Evolutionary conservation across 2,888 invertebrate species (phyloP), one percentile per base, ranked within the genome.

Genomic region (Drosophila setosimentum): DNA sequence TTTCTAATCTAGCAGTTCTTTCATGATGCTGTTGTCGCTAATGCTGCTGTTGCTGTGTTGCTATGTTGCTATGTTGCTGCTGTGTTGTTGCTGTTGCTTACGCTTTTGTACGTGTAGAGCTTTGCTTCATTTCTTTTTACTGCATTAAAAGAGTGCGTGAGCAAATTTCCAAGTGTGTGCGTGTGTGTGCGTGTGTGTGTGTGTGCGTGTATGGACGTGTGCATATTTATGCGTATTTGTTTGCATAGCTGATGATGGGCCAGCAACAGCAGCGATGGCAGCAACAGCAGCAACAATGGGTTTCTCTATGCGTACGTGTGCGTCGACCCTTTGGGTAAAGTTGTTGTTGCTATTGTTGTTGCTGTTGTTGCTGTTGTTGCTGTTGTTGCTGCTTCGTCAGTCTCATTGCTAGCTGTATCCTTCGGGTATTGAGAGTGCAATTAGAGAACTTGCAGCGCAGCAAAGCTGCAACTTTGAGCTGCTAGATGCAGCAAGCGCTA

Each of bases 221-320:
- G 89, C 91, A 90, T 87, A 87, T 81, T 91, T 89, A 89, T 91
- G 91, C 87, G 91, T 90, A 90, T 88, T 88, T 90, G 87, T 89
- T 82, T 87, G 91, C 89, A 87, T 86, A 79, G 90, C 91, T 87
- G 90, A 90, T 89, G 85, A 85, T 86, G 82, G 76, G 76, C 89
- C 72, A 82, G 77, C 73, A 90, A 65, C 78, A 77, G 21, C 32
- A 54, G 11, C 33, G 37, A 2, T 3, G 18, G 27, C 75, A 78
- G 27, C 73, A 58, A 13, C 60, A 65, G 30, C 53, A 45, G 24
- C 45, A 45, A 45, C 45, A 45, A 45, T 45, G 24, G 24, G 4
- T 45, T 78, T 75, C 63, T 69, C 78, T 72, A 78, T 73, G 80
- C 71, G 74, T 90, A 80, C 86, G 89, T 85, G 88, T 63, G 40